Base-by-base conservation (phyloP, 2,888 invertebrate genomes). In the Villa cingulata region DNA sequence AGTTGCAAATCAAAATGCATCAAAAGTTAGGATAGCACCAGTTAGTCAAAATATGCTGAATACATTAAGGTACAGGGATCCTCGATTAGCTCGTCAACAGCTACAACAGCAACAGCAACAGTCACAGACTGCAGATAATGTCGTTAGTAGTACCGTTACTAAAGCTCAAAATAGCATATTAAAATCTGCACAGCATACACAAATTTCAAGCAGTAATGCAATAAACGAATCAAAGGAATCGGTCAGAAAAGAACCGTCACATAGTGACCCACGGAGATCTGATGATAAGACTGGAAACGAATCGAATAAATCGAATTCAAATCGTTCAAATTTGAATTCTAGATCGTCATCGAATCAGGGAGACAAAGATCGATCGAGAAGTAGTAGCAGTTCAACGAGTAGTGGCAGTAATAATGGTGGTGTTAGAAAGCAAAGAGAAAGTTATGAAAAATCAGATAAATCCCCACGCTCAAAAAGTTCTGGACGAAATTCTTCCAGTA, bases 1-100 rank as follows among this genome's bases (percentile, higher is more conserved):
- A 39, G 29, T 55, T 50, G 52, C 46, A 15, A 55, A 53, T 29
- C 59, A 62, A 32, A n/a, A 53, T 44, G 45, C 56, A 15, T 41
- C 51, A 15, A 56, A 59, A 23, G 57, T 65, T 37, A 72, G 75
- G 56, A 77, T 79, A 46, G 71, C 75, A 52, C 78, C 78, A 4
- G 74, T 72, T 6, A 74, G 71, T 59, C 66, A 73, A 37, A 66
- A 70, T 27, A 61, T 74, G 53, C 62, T 75, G 1, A 72, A 58
- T 49, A 61, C 64, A 1, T 60, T 66, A 14, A 62, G 68, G 5
- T 63, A 58, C 37, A 60, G 71, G 14, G 72, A 72, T 62, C 76
- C 62, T 51, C 72, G 64, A 51, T 66, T 64, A 57, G 68, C 57
- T 52, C 69, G 62, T 37, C 73, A 68, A 43, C 59, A 63, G 49